These are phyloP conservation scores for Hypotaenidia okinawae DNA, from an alignment of 2,797 vertebrate genomes.

Conservation along the genomic window DNA sequence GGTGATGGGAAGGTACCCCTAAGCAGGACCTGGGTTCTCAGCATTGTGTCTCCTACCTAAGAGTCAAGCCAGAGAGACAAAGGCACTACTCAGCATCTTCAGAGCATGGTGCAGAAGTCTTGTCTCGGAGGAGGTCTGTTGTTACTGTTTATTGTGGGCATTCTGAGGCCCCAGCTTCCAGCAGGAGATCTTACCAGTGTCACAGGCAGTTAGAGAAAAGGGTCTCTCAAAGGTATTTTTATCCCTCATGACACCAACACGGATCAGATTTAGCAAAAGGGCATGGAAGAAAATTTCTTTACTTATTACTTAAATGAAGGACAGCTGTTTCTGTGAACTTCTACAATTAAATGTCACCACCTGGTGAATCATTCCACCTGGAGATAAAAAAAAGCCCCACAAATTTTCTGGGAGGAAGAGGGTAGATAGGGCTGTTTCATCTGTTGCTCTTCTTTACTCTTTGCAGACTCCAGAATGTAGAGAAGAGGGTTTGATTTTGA, in stretches of 20 bases:
- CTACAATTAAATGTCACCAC: constrained; percentile 29
- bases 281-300: neutral
- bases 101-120: rapidly evolving
- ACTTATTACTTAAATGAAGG: neutral
- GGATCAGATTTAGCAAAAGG: neutral
- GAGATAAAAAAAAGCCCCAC: neutral
- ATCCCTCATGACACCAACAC: neutral
- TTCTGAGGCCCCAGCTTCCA: neutral
- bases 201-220: neutral
- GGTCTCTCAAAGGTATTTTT: neutral
- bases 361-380: neutral
- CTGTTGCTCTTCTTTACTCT: neutral
- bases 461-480: neutral
- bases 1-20: rapidly evolving
- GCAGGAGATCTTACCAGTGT: neutral
- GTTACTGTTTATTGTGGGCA: neutral
- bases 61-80: neutral
- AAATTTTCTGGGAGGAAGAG: neutral
- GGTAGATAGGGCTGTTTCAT: neutral
- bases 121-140: rapidly evolving
- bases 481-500: neutral
- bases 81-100: neutral
- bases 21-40: neutral
- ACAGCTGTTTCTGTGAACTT: neutral
- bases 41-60: rapidly evolving